Conservation (phyloP, 2,797 vertebrate genomes). For the Chelidonichthys spinosus region DNA sequence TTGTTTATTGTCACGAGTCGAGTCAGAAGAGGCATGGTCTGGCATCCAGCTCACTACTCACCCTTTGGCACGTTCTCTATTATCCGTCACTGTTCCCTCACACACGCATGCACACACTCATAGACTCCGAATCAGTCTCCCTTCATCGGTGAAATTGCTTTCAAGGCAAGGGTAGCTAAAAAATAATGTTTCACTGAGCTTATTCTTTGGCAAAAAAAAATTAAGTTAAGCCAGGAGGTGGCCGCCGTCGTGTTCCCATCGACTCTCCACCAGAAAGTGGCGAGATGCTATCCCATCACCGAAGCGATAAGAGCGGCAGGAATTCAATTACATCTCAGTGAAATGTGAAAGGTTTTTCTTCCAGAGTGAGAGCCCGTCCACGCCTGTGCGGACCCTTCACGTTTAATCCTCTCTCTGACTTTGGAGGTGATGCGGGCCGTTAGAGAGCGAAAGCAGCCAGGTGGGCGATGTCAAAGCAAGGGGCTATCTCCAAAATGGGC, state of each 20-base stretch:
- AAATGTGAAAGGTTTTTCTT: constrained; percentile 65
- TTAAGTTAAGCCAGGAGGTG: constrained; percentile 36
- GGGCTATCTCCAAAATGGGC: constrained; percentile 18
- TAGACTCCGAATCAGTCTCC: constrained; percentile 56
- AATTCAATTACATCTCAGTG: constrained; percentile 70
- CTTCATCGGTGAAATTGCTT: constrained; percentile 75
- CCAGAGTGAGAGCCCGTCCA: constrained; percentile 19
- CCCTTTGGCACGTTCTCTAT: constrained; percentile 53
- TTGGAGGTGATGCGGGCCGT: constrained; percentile 29
- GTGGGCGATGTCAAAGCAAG: constrained; percentile 28
- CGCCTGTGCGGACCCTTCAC: constrained; percentile 25
- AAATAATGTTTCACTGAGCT: constrained; percentile 41
- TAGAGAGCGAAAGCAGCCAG: constrained; percentile 9
- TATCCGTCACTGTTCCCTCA: constrained; percentile 50
- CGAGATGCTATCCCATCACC: constrained; percentile 47
- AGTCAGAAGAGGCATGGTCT: constrained; percentile 44
- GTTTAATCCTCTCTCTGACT: constrained; percentile 51
- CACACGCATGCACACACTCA: constrained; percentile 25
- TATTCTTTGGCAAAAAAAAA: constrained; percentile 34
- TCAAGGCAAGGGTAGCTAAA: constrained; percentile 24
- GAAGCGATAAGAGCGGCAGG: constrained; percentile 40
- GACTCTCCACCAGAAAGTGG: constrained; percentile 35
- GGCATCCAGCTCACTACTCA: constrained; percentile 48
- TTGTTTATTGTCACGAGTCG: constrained; percentile 49
- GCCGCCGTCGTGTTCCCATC: constrained; percentile 39